Evolutionary conservation across 2,888 invertebrate genomes (phyloP).

Genomic region (Zele albiditarsus): DNA sequence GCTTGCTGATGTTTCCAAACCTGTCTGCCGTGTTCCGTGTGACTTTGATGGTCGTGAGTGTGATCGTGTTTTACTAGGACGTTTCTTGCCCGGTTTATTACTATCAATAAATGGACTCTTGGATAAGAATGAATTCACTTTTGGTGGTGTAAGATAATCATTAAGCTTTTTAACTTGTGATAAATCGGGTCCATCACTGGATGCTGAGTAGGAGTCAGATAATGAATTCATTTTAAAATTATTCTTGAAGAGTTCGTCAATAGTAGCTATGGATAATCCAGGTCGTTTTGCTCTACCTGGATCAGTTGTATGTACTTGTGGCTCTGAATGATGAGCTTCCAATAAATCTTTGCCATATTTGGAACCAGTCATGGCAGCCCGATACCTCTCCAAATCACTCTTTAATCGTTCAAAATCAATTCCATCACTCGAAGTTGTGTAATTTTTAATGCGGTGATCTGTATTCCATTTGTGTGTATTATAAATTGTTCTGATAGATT

Average conservation of each 20-base stretch:
- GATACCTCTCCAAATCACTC: constrained; percentile 62
- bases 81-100: constrained; percentile 59
- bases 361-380: constrained; percentile 53
- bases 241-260: constrained; percentile 63
- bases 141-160: constrained; percentile 67
- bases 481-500: constrained; percentile 69
- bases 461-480: constrained; percentile 71
- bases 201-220: constrained; percentile 46
- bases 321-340: constrained; percentile 66
- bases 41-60: constrained; percentile 49
- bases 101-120: constrained; percentile 63
- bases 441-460: constrained; percentile 58
- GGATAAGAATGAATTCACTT: constrained; percentile 55
- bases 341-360: constrained; percentile 54
- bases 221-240: constrained; percentile 56
- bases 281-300: constrained; percentile 52
- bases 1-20: constrained; percentile 56
- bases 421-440: constrained; percentile 55
- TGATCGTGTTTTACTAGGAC: constrained; percentile 52
- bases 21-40: constrained; percentile 49
- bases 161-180: constrained; percentile 48
- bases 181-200: constrained; percentile 44
- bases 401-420: constrained; percentile 61
- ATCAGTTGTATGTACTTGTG: constrained; percentile 58
- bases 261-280: constrained; percentile 57